phyloP scores from a whole-genome alignment of 1,140 invertebrate genomes.

The Zaprionus ornatus region DNA sequence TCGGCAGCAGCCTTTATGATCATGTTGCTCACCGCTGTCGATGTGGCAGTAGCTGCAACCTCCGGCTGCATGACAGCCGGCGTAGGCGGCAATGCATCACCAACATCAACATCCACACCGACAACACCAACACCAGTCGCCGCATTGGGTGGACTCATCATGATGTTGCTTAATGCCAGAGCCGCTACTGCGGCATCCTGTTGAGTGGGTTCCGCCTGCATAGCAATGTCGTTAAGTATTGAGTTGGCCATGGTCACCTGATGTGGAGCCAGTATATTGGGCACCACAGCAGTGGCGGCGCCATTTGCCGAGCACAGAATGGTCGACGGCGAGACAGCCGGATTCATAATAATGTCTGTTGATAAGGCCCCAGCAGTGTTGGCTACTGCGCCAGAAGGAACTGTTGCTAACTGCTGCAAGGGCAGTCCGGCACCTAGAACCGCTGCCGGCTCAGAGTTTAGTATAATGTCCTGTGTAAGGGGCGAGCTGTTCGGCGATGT shows the following conservation, averaged over 20 bases:
- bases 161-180: slow-evolving; percentile 79
- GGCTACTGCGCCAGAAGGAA: slow-evolving; percentile 18
- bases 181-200: slow-evolving; percentile 77
- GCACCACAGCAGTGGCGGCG: slow-evolving; percentile 85
- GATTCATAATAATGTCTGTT: slow-evolving; percentile 87
- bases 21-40: slow-evolving; percentile 88
- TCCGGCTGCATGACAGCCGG: slow-evolving; percentile 63
- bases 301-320: slow-evolving; percentile 83
- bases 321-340: slow-evolving; percentile 86
- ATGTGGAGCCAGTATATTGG: slow-evolving; percentile 77
- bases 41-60: slow-evolving; percentile 84
- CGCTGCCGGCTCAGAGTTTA: slow-evolving; percentile 79
- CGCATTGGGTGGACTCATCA: slow-evolving; percentile 75
- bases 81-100: slow-evolving; percentile 81
- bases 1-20: slow-evolving; percentile 87
- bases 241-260: slow-evolving; percentile 83
- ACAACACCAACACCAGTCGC: slow-evolving; percentile 83
- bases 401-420: slow-evolving; percentile 54
- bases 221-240: slow-evolving; percentile 79
- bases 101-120: slow-evolving; percentile 82
- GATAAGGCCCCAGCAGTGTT: slow-evolving; percentile 83
- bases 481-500: slow-evolving; percentile 76
- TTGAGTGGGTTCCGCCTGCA: slow-evolving; percentile 78
- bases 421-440: slow-evolving; percentile 62
- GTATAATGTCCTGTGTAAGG: slow-evolving; percentile 81